Percentiles rank a stretch among this genome's conserved stretches.
These are phyloP conservation scores for Drosophila setifemur DNA, from an alignment of 1,140 invertebrate species.

Conservation along the genomic window DNA sequence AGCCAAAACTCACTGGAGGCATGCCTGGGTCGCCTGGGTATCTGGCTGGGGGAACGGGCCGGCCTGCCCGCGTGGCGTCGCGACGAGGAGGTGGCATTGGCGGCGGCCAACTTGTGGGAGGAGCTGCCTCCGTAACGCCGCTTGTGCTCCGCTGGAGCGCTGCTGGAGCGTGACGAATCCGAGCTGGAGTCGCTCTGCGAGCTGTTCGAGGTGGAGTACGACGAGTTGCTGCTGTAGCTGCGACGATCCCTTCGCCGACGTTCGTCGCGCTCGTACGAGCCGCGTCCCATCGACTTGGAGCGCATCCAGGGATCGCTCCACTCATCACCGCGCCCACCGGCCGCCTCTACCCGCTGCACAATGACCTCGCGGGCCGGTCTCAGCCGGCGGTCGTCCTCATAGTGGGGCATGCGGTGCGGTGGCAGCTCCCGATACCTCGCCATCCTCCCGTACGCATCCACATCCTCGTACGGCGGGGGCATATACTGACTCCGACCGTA, in stretches of 20 bases:
- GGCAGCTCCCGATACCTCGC: conserved; percentile 76
- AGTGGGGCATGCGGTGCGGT: conserved; percentile 81
- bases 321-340: conserved; percentile 88
- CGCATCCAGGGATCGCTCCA: conserved; percentile 97
- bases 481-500: conserved; percentile 58
- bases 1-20: conserved; percentile 60
- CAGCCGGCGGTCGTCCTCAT: conserved; percentile 84
- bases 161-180: conserved; percentile 77
- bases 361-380: conserved; percentile 90
- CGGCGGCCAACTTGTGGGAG: conserved; percentile 55
- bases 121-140: conserved; percentile 59
- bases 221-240: conserved; percentile 85
- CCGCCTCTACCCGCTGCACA: conserved; percentile 87
- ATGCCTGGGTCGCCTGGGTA: conserved; percentile 57
- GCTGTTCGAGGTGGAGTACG: conserved; percentile 87
- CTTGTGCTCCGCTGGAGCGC: conserved; percentile 59
- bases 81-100: conserved; percentile 33
- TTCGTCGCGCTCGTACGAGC: conserved; percentile 73
- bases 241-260: conserved; percentile 81
- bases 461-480: conserved; percentile 64
- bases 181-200: conserved; percentile 83
- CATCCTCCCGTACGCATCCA: conserved; percentile 75
- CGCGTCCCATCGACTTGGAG: conserved; percentile 85
- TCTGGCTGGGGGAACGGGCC: conserved; percentile 66
- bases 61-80: conserved; percentile 45